Evolutionary conservation across 2,113 vertebrate species (phyloP).

Genomic region (Grantiella picta): DNA sequence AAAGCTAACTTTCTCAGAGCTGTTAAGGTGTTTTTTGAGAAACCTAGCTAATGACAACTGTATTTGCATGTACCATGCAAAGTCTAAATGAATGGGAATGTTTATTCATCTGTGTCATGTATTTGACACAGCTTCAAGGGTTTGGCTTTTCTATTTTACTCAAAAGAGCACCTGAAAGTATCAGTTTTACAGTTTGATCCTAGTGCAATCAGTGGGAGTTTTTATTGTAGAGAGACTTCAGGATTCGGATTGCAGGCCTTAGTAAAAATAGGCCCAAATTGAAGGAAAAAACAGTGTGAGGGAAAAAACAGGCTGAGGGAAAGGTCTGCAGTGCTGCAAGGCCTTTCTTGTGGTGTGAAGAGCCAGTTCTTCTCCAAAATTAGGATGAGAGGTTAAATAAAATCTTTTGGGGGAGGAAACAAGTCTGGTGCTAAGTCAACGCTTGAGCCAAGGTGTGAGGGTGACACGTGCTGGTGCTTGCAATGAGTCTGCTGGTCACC

Average conservation of each 20-base stretch:
- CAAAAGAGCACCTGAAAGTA: not conserved
- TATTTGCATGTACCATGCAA: not conserved
- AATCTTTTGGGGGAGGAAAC: fast-evolving
- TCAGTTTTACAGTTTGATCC: not conserved
- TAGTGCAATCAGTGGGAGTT: not conserved
- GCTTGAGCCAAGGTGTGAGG: not conserved
- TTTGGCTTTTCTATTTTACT: not conserved
- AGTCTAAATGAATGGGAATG: not conserved
- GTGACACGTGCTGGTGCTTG: fast-evolving
- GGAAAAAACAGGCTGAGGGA: not conserved
- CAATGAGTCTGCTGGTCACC: not conserved
- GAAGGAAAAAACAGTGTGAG: not conserved
- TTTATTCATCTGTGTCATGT: not conserved
- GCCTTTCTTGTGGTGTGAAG: not conserved
- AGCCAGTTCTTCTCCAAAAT: not conserved
- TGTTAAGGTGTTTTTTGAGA: not conserved
- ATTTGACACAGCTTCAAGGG: conserved; percentile 1
- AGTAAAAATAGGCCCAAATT: not conserved
- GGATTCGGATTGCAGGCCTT: not conserved
- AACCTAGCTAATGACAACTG: not conserved
- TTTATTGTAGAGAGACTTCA: not conserved
- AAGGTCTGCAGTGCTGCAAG: not conserved
- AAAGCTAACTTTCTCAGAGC: not conserved
- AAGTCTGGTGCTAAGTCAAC: not conserved
- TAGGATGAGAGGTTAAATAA: not conserved